phyloP scores from a whole-genome alignment of 2,113 vertebrate genomes.

The Hyperopisus bebe region DNA sequence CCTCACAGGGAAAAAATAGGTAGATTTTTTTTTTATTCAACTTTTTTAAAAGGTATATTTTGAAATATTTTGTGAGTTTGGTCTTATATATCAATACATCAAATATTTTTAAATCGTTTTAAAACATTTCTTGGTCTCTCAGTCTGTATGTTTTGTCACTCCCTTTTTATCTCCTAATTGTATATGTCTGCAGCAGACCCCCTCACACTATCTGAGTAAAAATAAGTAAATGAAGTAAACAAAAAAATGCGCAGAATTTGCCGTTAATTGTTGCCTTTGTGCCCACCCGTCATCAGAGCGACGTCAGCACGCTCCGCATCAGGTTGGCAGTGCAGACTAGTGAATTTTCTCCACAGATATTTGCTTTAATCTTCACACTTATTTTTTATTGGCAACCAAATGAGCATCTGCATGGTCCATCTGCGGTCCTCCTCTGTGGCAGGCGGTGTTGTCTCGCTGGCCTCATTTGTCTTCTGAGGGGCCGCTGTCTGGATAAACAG shows the following conservation, averaged over 20 bases:
- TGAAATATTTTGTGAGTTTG: too few relatives aligned
- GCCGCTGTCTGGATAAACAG: constrained; percentile 30
- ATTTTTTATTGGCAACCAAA: constrained; percentile 63
- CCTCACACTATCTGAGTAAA: constrained; percentile 37
- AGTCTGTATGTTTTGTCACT: background rate
- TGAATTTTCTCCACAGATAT: constrained; percentile 50
- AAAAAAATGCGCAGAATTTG: background rate
- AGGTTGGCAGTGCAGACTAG: constrained; percentile 42
- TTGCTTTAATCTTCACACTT: constrained; percentile 56
- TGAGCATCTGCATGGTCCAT: constrained; percentile 53
- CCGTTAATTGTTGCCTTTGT: background rate
- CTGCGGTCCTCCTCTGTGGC: constrained; percentile 41
- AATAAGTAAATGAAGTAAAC: background rate
- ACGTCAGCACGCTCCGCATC: background rate
- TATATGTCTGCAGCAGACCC: constrained; percentile 27
- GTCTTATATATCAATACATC: background rate
- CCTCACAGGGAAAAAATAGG: background rate
- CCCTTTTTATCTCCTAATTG: constrained; percentile 4
- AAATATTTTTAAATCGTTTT: background rate
- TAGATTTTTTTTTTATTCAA: background rate
- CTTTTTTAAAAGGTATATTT: background rate
- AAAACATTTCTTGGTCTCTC: background rate
- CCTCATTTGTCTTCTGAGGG: constrained; percentile 54
- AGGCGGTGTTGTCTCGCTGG: constrained; percentile 46
- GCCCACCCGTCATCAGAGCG: background rate